Base-by-base conservation (phyloP, 2,113 vertebrate species). In the Corythornis madagascariensis region DNA sequence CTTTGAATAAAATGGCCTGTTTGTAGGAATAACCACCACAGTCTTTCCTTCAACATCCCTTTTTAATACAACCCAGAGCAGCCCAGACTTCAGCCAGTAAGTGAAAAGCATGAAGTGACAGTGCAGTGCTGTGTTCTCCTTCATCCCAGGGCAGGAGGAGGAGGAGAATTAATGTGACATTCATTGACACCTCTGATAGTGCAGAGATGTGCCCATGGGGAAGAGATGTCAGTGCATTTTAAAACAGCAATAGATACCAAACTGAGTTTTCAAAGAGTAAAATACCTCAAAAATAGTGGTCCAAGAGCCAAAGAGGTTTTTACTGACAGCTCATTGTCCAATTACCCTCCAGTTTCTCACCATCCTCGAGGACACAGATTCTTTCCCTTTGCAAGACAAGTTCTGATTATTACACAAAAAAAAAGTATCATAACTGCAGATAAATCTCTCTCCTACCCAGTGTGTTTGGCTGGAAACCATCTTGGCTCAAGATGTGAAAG, bases 151-250 rank as follows among this genome's bases (percentile, higher is more conserved):
- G 57, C 26, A 74, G 55, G 48, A 78, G 25, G 19, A 78, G 43
- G 60, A 72, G 63, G 13, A 74, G 42, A 77, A 85, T 56, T 28
- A 25, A 50, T 45, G 25, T 80, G 66, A 9, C 1, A 1, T 29
- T 66, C n/a, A 40, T 52, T 83, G 33, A 64, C 43, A 70, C 26
- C 20, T 77, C 29, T 45, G 9, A 38, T 57, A 55, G n/a, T 10
- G 48, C 33, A 82, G 66, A 65, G 11, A 15, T 17, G 28, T 24
- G 26, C 35, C 56, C 13, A 19, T 4, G 0, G 4, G 76, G 35
- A 61, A 83, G 33, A 53, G 6, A 11, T 0, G 0, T 10, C 22
- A 25, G 40, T 1, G 4, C n/a, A 35, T 75, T 65, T 79, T 56
- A 38, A 88, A 86, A 38, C 16, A 63, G 11, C 10, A 5, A n/a